Evolutionary conservation across 2,888 invertebrate species (phyloP), one percentile per base, ranked within the genome.

Genomic region (Polydrusus cervinus): DNA sequence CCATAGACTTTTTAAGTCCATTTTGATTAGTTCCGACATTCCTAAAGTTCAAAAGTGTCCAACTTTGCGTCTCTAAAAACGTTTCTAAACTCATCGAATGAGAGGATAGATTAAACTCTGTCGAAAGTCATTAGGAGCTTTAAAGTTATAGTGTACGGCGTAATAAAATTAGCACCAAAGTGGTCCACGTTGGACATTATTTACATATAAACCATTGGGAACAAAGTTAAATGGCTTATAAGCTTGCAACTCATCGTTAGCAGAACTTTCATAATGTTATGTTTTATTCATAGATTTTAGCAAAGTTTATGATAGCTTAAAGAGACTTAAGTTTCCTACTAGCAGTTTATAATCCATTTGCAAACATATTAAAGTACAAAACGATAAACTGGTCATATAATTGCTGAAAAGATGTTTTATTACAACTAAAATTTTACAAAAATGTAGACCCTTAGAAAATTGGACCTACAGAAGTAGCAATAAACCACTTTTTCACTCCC

Each of bases 21-120:
- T 53, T 25, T 30, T 53, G 53, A 53, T 53, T 20, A 53, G 53
- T 53, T 53, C 1, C 20, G 2, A 10, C 20, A 25, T 51, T 49
- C 11, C 20, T 3, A 7, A 51, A 51, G 51, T 51, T 51, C 10
- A 18, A 49, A 49, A 20, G 51, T 51, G 34, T 34, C 8, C 7
- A 53, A 30, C 25, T 53, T 53, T 53, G n/a, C 53, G 25, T 25
- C 25, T 53, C 13, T 53, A 55, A 34, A 55, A n/a, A 55, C 34
- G 14, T 55, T 55, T 34, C 14, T 55, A 55, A 55, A 34, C 55
- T 11, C 55, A 14, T 18, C 14, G 34, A 55, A 55, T 9, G 55
- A 55, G 55, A 30, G 55, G 55, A 34, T 55, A 34, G 55, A 34
- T 55, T 30, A 55, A 34, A 55, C 55, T 55, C 55, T 55, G 34